Conservation (phyloP, 2,888 invertebrate species). For the Molorchus minor region DNA sequence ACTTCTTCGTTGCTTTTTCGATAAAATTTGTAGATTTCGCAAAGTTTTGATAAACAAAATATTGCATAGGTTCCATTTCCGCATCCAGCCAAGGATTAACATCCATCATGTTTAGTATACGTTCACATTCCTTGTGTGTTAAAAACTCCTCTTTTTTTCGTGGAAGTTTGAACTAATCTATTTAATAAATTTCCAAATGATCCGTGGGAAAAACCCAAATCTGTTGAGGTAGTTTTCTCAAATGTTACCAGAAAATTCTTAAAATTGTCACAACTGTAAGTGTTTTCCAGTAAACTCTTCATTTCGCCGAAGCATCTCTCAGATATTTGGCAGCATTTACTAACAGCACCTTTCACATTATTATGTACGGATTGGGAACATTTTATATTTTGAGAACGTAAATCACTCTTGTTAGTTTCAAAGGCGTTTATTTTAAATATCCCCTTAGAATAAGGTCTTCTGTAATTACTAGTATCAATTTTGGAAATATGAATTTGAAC, state of each 20-base stretch:
- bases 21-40: conserved; percentile 15
- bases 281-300: not conserved
- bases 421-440: not conserved
- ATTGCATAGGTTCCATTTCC: conserved; percentile 30
- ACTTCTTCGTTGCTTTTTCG: conserved; percentile 27
- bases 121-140: not conserved
- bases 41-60: conserved; percentile 34
- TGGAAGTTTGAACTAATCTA: not conserved
- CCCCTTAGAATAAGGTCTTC: not conserved
- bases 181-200: not conserved
- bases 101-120: not conserved
- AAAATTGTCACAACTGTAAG: conserved; percentile 29
- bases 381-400: conserved; percentile 7
- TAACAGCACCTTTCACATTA: conserved; percentile 4
- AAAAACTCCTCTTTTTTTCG: not conserved
- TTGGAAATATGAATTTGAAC: not conserved
- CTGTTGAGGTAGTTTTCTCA: conserved; percentile 23
- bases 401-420: not conserved
- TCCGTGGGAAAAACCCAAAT: conserved; percentile 1
- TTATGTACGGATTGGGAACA: conserved; percentile 24
- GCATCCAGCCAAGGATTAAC: conserved; percentile 7
- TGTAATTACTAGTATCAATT: not conserved
- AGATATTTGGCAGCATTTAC: conserved; percentile 30
- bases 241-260: conserved; percentile 29
- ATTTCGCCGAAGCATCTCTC: conserved; percentile 7